Base-by-base conservation (phyloP, 2,113 vertebrate species). In the Hiodon tergisus region DNA sequence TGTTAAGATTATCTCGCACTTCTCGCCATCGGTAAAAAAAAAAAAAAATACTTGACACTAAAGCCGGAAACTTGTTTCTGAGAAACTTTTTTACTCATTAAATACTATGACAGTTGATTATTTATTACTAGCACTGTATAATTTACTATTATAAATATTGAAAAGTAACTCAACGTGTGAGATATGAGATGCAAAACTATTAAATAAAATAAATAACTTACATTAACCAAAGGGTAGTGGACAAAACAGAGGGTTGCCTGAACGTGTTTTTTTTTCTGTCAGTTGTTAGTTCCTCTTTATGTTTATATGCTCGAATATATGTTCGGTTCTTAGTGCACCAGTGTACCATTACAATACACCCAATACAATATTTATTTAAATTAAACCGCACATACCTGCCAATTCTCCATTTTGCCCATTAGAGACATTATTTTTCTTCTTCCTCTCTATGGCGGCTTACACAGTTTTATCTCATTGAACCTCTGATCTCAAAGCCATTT, bases 321-420 rank as follows among this genome's bases (percentile, higher is more conserved):
- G 52, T 6, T 70, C 69, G n/a, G 31, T 8, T 16, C 51, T 4
- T 55, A 69, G 16, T 69, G 50, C 50, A 71, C 67, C 51, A 69
- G n/a, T 57, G 48, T 62, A 46, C 50, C 46, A 17, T 13, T 14
- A 14, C 31, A 17, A 65, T 2, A 71, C 61, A 31, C 31, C 31
- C 31, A 31, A 31, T 31, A 8, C 8, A 7, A 11, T 53, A 46
- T 82, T 76, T 83, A 85, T 83, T 81, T 80, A 81, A 89, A 86
- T 78, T 75, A 84, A 86, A 82, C 67, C 81, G 47, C 81, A 89
- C 89, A 81, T 96, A 96, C 96, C 96, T 97, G 95, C 96, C 96
- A 98, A 85, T 97, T 95, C 81, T 93, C 94, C 93, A 97, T 97
- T 91, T 93, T 95, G 86, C 92, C 95, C 86, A 96, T 94, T 86